Conservation (phyloP, 2,888 invertebrate species). For the Pemphredon lugubris region DNA sequence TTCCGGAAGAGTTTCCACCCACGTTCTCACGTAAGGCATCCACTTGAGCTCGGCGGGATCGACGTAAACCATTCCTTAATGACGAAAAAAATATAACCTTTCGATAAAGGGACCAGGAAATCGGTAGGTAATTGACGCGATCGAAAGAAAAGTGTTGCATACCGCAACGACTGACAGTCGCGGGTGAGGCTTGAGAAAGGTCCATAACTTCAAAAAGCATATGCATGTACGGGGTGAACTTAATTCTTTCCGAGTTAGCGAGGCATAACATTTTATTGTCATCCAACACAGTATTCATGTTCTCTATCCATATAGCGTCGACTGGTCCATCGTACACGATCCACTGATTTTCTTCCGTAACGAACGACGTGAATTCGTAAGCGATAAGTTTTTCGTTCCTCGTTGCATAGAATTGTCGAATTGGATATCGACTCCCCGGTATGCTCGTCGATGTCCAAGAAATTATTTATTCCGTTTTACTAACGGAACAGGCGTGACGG, state of each 20-base stretch:
- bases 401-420: too few species aligned
- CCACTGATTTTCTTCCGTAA: conserved; percentile 91
- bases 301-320: conserved; percentile 97
- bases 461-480: too few species aligned
- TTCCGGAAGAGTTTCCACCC: conserved; percentile 85
- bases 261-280: conserved; percentile 97
- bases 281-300: conserved; percentile 95
- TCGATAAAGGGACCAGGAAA: too few species aligned
- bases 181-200: conserved; percentile 94
- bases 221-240: conserved; percentile 93
- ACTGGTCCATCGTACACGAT: conserved; percentile 95
- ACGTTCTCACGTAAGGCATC: conserved; percentile 90
- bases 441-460: too few species aligned
- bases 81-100: too few species aligned
- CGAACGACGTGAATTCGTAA: too few species aligned
- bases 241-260: conserved; percentile 95
- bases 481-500: conserved; percentile 84
- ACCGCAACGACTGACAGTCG: conserved; percentile 88
- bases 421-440: too few species aligned
- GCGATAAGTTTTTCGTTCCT: too few species aligned
- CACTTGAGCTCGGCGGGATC: conserved; percentile 92
- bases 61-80: conserved; percentile 96
- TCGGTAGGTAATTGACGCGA: too few species aligned
- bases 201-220: conserved; percentile 93
- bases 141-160: too few species aligned